Evolutionary conservation across 2,888 invertebrate species (phyloP).

Genomic region (Hesperia comma): DNA sequence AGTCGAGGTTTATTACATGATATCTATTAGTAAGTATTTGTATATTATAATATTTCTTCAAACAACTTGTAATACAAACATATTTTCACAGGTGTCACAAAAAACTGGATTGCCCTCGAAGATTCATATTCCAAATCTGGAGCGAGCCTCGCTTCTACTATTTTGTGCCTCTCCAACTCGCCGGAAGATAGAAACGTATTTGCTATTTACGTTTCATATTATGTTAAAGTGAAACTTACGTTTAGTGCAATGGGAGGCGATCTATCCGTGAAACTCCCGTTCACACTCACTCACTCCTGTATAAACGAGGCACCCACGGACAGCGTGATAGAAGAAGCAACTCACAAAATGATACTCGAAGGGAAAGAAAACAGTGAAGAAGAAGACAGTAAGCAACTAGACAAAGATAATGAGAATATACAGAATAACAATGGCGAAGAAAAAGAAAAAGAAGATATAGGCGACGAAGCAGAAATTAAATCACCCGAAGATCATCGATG

Average conservation of each 20-base stretch:
- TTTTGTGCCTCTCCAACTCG: conserved; percentile 78
- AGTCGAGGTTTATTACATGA: no score
- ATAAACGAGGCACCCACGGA: conserved; percentile 85
- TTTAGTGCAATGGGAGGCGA: conserved; percentile 93
- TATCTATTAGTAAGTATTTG: no score
- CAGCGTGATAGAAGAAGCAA: conserved; percentile 78
- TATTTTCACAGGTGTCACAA: conserved; percentile 87
- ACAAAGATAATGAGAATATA: conserved; percentile 57
- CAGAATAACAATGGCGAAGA: conserved; percentile 64
- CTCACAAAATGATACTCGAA: conserved; percentile 76
- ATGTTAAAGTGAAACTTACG: conserved; percentile 93
- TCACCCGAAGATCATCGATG: conserved; percentile 68
- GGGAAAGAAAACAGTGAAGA: conserved; percentile 77
- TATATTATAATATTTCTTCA: no score
- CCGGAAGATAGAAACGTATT: conserved; percentile 93
- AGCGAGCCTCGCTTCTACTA: conserved; percentile 85
- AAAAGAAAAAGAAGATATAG: conserved; percentile 53
- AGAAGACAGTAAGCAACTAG: conserved; percentile 66
- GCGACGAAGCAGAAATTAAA: conserved; percentile 61
- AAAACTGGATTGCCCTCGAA: conserved; percentile 96
- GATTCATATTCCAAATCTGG: conserved; percentile 90
- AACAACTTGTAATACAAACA: not conserved
- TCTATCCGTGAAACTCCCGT: conserved; percentile 90
- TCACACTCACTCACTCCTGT: conserved; percentile 90
- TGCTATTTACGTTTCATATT: conserved; percentile 95